Conservation (phyloP, 2,888 invertebrate species). For the Mechanitis messenoides region DNA sequence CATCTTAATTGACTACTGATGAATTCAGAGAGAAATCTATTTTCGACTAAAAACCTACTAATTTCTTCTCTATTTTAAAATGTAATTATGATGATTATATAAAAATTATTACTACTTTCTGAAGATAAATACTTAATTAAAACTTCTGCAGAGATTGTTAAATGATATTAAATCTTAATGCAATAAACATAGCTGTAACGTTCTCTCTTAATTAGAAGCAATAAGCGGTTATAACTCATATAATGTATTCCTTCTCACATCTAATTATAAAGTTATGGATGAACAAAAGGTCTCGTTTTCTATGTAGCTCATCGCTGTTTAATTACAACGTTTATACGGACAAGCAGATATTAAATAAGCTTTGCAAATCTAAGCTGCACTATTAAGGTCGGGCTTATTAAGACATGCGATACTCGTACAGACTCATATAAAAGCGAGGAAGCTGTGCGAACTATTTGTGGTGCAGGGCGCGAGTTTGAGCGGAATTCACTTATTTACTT, state of each 20-base stretch:
- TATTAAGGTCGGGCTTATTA: conserved; percentile 24
- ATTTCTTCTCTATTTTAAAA: too few species aligned
- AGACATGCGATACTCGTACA: conserved; percentile 15
- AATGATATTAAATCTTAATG: neutral
- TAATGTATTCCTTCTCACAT: conserved; percentile 12
- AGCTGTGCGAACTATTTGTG: conserved; percentile 13
- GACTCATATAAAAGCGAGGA: conserved; percentile 12
- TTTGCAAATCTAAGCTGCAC: conserved; percentile 15
- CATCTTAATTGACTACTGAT: conserved; percentile 2
- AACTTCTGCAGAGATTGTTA: neutral
- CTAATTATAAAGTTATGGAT: conserved; percentile 21
- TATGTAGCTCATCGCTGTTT: conserved; percentile 12
- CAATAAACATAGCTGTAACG: neutral
- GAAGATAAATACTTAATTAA: too few species aligned
- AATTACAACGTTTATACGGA: conserved; percentile 18
- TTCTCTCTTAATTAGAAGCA: neutral
- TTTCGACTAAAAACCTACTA: too few species aligned
- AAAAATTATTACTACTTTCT: too few species aligned
- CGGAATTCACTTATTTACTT: neutral
- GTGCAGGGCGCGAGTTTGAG: conserved; percentile 5
- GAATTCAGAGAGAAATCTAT: too few species aligned
- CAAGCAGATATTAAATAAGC: conserved; percentile 18
- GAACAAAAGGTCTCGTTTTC: conserved; percentile 17
- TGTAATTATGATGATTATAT: too few species aligned
- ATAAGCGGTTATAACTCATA: neutral